Base-by-base conservation (phyloP, 2,888 invertebrate genomes). In the Pseudoips prasinana region DNA sequence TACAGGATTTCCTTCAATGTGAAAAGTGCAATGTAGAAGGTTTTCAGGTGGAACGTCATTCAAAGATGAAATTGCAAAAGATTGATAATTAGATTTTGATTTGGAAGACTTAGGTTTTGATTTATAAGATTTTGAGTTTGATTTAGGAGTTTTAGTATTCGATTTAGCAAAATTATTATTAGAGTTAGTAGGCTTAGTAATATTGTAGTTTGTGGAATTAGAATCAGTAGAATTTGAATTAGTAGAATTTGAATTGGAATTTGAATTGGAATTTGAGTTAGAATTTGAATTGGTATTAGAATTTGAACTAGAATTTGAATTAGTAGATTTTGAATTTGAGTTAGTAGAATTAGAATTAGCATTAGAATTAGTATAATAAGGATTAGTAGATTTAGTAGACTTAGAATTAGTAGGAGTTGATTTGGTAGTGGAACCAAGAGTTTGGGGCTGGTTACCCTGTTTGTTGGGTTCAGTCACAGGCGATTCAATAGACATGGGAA, bases 11-110 rank as follows among this genome's bases (percentile, higher is more conserved):
- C 39, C 35, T 1, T 39, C 28, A 3, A 43, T 26, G 10, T 39
- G 33, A 7, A 43, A 43, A 10, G 8, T 39, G 8, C 39, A 39
- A 8, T 39, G 35, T 14, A 43, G n/a, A 6, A 43, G 14, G 25
- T 39, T 39, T 29, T 43, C 43, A 7, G 35, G 17, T n/a, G 35
- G 35, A 10, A 42, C 19, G 11, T 33, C 28, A 8, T 33, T 8
- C 30, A 11, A 18, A 25, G 35, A 20, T 8, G 32, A 25, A 8
- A 29, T 25, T 6, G 32, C 7, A 29, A 8, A 19, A 3, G 31
- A 22, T 19, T 29, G 8, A 8, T 17, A 20, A 18, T 41, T 19
- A n/a, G 29, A 11, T 14, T 36, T 6, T 8, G 23, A 8, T 23
- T 10, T 25, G 19, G 22, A 20, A 22, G 9, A 8, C 11, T 26